phyloP scores from a whole-genome alignment of 2,113 vertebrate species.

The Calyptomena viridis region DNA sequence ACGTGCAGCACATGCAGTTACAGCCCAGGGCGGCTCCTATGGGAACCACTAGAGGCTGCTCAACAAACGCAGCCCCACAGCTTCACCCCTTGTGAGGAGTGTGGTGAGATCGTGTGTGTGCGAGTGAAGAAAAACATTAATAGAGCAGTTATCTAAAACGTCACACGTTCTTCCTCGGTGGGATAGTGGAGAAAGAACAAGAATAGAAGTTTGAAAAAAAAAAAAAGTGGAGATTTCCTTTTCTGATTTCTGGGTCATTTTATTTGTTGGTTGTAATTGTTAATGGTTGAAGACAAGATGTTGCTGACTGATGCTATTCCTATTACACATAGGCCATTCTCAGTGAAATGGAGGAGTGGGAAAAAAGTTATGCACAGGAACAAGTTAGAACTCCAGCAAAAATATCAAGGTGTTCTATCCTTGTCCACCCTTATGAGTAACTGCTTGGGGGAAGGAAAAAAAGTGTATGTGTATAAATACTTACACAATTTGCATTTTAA shows the following conservation, averaged over 20 bases:
- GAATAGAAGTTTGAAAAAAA: not conserved
- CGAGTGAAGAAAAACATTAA: not conserved
- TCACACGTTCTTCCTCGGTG: not conserved
- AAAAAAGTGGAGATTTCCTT: not conserved
- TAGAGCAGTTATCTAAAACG: not conserved
- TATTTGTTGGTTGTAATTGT: not conserved
- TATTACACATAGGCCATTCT: not conserved
- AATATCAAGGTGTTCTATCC: not conserved
- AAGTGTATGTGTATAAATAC: fast-evolving
- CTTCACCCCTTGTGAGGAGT: not conserved
- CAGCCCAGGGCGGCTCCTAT: not conserved
- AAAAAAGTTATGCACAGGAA: not conserved
- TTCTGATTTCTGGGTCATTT: not conserved
- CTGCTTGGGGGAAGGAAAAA: not conserved
- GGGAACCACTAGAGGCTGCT: conserved; percentile 44
- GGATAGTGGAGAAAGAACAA: not conserved
- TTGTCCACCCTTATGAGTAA: not conserved
- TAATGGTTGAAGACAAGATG: not conserved
- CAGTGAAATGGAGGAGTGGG: not conserved
- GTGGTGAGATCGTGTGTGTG: not conserved
- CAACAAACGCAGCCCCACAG: not conserved
- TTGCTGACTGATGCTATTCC: not conserved
- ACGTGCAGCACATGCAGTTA: fast-evolving
- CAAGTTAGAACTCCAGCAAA: not conserved
- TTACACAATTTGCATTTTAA: not conserved